Conservation (phyloP, 1,140 invertebrate genomes). For the Wiebesia pumilae region DNA sequence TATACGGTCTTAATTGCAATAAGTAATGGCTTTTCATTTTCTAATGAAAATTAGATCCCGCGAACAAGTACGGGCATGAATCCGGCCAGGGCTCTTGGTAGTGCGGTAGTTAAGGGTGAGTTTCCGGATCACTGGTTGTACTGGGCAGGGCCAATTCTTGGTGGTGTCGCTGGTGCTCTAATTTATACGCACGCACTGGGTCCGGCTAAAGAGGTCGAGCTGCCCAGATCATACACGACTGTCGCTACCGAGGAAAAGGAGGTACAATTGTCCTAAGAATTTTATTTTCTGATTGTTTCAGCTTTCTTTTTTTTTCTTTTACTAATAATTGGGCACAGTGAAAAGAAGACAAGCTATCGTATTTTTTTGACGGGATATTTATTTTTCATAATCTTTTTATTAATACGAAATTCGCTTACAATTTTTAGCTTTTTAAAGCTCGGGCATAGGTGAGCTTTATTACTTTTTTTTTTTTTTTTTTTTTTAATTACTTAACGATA, state of each 20-base stretch:
- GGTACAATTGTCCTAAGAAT: constrained; percentile 68
- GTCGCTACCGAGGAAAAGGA: constrained; percentile 81
- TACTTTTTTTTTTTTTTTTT: no score
- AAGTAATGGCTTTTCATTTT: background rate
- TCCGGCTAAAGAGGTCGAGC: constrained; percentile 74
- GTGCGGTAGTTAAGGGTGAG: constrained; percentile 83
- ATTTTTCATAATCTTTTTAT: no score
- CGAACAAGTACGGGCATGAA: constrained; percentile 94
- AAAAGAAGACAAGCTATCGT: background rate
- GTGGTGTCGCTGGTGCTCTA: constrained; percentile 85
- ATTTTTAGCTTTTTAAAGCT: no score
- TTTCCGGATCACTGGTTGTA: constrained; percentile 93
- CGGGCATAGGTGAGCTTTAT: no score
- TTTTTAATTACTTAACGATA: background rate
- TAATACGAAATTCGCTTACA: background rate
- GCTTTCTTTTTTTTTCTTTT: no score
- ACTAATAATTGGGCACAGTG: background rate
- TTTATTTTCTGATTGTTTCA: background rate
- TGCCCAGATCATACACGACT: constrained; percentile 75
- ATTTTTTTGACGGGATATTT: background rate
- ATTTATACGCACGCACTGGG: constrained; percentile 85
- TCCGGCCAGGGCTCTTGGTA: constrained; percentile 89
- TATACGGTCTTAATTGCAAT: no score
- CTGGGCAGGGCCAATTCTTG: constrained; percentile 90
- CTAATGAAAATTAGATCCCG: constrained; percentile 73